Evolutionary conservation across 1,140 invertebrate genomes (phyloP).

Genomic region (Lamellibrachia luymesi): DNA sequence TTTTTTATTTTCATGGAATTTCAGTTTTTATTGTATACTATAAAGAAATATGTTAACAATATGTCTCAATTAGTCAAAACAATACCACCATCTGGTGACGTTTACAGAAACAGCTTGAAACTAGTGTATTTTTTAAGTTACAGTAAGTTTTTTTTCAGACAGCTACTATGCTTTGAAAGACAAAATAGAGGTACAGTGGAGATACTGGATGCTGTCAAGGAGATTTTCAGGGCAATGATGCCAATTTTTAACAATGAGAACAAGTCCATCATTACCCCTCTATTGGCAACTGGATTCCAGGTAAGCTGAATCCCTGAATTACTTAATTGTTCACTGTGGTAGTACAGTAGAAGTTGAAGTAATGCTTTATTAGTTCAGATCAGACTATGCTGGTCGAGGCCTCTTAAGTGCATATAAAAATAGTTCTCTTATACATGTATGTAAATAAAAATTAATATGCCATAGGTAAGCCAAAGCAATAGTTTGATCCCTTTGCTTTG

Average conservation of each 20-base stretch:
- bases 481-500: too few species aligned
- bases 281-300: constrained; percentile 48
- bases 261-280: constrained; percentile 45
- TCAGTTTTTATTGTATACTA: not conserved
- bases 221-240: constrained; percentile 46
- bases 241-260: constrained; percentile 44
- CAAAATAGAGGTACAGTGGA: not conserved
- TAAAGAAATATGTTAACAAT: not conserved
- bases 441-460: too few species aligned
- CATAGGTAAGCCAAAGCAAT: too few species aligned
- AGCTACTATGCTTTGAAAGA: constrained; percentile 26
- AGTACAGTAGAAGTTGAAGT: not conserved
- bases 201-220: constrained; percentile 29
- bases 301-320: constrained; percentile 27
- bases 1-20: not conserved
- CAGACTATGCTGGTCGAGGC: not conserved
- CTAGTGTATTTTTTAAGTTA: constrained; percentile 1
- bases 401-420: too few species aligned
- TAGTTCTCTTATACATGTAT: too few species aligned
- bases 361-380: not conserved
- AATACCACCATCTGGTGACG: not conserved
- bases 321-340: not conserved
- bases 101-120: not conserved
- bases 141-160: constrained; percentile 11
- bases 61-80: constrained; percentile 13